phyloP scores from a whole-genome alignment of 2,113 vertebrate genomes.

The Platysteira castanea region DNA sequence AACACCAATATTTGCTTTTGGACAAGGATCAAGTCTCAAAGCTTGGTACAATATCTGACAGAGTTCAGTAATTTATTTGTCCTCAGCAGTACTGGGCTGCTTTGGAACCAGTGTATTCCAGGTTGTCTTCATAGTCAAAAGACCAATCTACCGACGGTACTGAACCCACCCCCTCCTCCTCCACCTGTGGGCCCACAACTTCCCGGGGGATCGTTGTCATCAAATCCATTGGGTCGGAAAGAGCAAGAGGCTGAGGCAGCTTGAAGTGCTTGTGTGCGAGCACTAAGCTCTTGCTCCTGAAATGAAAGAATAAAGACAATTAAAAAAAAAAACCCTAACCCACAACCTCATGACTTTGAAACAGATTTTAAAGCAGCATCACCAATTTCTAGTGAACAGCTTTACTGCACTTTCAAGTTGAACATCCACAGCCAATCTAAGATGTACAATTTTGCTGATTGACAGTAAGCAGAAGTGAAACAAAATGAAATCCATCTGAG shows the following conservation, averaged over 20 bases:
- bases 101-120: conserved; percentile 69
- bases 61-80: conserved; percentile 66
- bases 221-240: conserved; percentile 92
- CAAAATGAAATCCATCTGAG: neutral
- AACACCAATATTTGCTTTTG: conserved; percentile 52
- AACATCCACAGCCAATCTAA: neutral
- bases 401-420: neutral
- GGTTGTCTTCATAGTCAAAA: conserved; percentile 77
- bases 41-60: conserved; percentile 48
- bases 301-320: conserved; percentile 18
- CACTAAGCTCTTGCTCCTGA: conserved; percentile 95
- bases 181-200: conserved; percentile 95
- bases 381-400: neutral
- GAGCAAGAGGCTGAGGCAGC: conserved; percentile 91
- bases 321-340: too few species aligned
- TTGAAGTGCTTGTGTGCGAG: conserved; percentile 91
- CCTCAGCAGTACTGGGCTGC: conserved; percentile 44
- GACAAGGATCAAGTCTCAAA: conserved; percentile 65
- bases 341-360: neutral
- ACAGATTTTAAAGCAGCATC: neutral
- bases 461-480: neutral
- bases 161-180: conserved; percentile 89
- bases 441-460: rapidly evolving
- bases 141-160: conserved; percentile 90
- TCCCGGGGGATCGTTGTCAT: conserved; percentile 95